Base-by-base conservation (phyloP, 2,888 invertebrate species). In the Osmoderma eremita region DNA sequence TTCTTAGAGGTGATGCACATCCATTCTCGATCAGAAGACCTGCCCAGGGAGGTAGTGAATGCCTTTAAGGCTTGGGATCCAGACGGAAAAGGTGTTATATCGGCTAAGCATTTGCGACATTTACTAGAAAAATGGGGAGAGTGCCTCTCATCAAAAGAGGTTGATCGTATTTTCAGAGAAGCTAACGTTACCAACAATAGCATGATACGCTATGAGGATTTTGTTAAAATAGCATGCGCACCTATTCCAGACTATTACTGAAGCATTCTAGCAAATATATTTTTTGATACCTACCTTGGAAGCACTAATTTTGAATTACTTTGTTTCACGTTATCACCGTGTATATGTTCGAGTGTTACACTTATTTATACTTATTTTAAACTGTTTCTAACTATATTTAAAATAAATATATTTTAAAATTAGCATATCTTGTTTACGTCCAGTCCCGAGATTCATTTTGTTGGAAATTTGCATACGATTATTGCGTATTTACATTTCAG, bases 1-100 rank as follows among this genome's bases (percentile, higher is more conserved):
- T 97, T 98, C 78, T 82, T 98, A 51, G 96, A 97, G 78, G 93
- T 97, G 1, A 95, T 97, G 94, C 95, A 97, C 79, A 89, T 92
- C 64, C 97, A 97, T 80, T 93, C 91, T 24, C 86, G 89, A 38
- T 91, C 91, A 4, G 95, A 96, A 79, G 91, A 94, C 76, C 83
- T 94, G 12, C 92, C 94, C 0, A 88, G 87, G 75, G 94, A 95
- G 85, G 91, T 94, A 67, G 90, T 95, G 56, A 92, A 93, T 58
- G 97, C 97, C 0, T 97, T 98, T 81, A 89, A 88, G 79, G 95
- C 97, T 0, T 94, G 91, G 8, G 97, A 96, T 81, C 83, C 86
- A 0, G 85, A 87, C 8, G 90, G 89, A 71, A 89, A 84, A 64
- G 93, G 93, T 0, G 86, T 87, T 0, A 91, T 97, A 61, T 88